A percentile compares a stretch with the other conserved stretches of the same genome.
These are phyloP conservation scores for Monomorium pharaonis DNA, from an alignment of 1,140 invertebrate genomes.

Conservation along the genomic window DNA sequence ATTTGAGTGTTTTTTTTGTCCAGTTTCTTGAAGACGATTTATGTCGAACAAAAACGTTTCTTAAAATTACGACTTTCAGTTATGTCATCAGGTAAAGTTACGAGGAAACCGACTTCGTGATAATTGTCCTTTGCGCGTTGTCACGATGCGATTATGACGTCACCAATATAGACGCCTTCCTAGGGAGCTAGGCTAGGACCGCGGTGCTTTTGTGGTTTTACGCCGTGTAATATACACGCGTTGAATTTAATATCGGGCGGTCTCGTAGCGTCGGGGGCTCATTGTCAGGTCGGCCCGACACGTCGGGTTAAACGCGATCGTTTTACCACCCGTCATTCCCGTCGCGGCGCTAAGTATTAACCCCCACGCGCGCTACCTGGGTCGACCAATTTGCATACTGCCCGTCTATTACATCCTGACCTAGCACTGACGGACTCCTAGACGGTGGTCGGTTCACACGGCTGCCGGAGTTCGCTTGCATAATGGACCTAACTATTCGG, in stretches of 20 bases:
- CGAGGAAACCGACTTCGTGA: background rate
- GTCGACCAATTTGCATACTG: conserved; percentile 64
- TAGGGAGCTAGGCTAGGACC: background rate
- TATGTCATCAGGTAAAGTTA: background rate
- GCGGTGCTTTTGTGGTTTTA: conserved; percentile 53
- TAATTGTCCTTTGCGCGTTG: background rate
- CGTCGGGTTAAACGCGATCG: conserved; percentile 58
- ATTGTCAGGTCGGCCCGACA: conserved; percentile 24
- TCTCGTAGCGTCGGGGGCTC: conserved; percentile 5
- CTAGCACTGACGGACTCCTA: conserved; percentile 44
- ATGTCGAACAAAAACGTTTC: background rate
- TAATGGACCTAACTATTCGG: conserved; percentile 58
- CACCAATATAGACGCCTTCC: background rate
- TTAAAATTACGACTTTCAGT: background rate
- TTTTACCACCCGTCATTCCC: conserved; percentile 57
- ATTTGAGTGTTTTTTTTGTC: background rate
- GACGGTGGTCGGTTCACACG: conserved; percentile 10
- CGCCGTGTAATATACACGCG: conserved; percentile 34
- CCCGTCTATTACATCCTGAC: conserved; percentile 55
- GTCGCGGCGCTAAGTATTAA: conserved; percentile 60
- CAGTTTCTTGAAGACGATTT: background rate
- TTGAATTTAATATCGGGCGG: conserved; percentile 59
- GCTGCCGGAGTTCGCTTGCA: conserved; percentile 27
- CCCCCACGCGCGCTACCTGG: conserved; percentile 25
- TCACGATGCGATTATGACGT: conserved; percentile 8